Evolutionary conservation across 2,797 vertebrate species (phyloP), one percentile per base, ranked within the genome.

Genomic region (Dipus sagitta): DNA sequence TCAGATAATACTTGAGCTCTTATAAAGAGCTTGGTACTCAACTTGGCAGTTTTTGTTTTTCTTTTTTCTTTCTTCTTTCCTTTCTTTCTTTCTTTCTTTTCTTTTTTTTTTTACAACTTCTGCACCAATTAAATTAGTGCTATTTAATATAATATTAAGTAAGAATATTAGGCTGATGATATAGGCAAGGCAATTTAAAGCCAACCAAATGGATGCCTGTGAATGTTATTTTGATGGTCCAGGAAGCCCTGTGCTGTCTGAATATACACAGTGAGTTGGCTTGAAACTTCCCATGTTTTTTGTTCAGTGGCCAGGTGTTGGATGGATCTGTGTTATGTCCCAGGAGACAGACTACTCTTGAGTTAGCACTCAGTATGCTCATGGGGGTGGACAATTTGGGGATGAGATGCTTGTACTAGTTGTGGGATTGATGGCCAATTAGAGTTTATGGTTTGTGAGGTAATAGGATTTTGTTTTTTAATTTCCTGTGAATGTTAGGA

Each of bases 1-100:
- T 79, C 76, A 87, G 77, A 86, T 52, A 91, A 93, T 93, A 81
- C 47, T 76, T 78, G 42, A 90, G 11, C 30, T 84, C 74, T 90
- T 52, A 28, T 30, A 62, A 70, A 2, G 15, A 60, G 20, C 54
- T 76, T 92, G 67, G 75, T 86, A 34, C 52, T 85, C 64, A 78
- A 80, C 84, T 26, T 52, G 81, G 26, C 34, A 86, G 26, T 20
- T 76, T 24, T 86, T 47, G 47, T 47, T 47, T 47, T 47, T 47
- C 47, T 11, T 47, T 47, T 90, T 58, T 47, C 71, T 23, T 38
- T 6, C 38, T 38, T 38, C 38, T 6, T 38, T 38, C 38, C 38
- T 38, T 38, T 6, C 38, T 38, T 38, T 6, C 38, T 38, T 38
- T 6, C 38, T 38, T 38, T 6, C 38, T 6, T 38, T 38, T 38